Base-by-base conservation (phyloP, 2,888 invertebrate species). In the Tenthredo distinguenda region DNA sequence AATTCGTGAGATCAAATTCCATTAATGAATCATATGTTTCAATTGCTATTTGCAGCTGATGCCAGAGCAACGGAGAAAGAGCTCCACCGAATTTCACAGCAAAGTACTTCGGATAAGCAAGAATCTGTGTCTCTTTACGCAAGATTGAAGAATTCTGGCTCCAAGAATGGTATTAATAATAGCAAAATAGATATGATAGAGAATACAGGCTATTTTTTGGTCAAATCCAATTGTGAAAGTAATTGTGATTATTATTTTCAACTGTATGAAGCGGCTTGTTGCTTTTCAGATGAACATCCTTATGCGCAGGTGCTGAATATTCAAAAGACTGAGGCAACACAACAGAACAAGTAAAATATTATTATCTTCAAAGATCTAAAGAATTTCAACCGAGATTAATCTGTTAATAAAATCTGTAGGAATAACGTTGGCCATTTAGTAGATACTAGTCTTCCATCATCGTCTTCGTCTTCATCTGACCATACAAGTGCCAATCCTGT, bases 271-370 rank as follows among this genome's bases (percentile, higher is more conserved):
- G 2, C 40, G 15, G 83, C 58, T 47, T 37, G 86, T 76, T 85
- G 74, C 74, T 58, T 86, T 90, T 90, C 84, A 93, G 93, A 93
- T 77, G 95, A 97, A 92, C 96, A 97, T 92, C 96, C 97, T 0
- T 97, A 97, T 91, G 96, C 97, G 2, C 96, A 96, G 92, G 94
- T 97, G 71, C 96, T 96, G 93, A 95, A 88, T 87, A 87, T 93
- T 87, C 92, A 91, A 86, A 93, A 92, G 87, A 88, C 88, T 72
- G 93, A 93, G 86, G 86, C 87, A 62, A 91, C 86, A 88, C 91
- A 91, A 87, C 90, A 90, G 82, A 89, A 87, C 85, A 92, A 92
- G 93, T 93, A 90, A 86, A 31, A 21, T 21, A 26, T 31, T 43
- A 85, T 31, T 15, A 74, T 76, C 18, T 77, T 65, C 12, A 77